Evolutionary conservation across 2,113 vertebrate genomes (phyloP), one percentile per base, ranked within the genome.

Genomic region (Actinemys pallida): DNA sequence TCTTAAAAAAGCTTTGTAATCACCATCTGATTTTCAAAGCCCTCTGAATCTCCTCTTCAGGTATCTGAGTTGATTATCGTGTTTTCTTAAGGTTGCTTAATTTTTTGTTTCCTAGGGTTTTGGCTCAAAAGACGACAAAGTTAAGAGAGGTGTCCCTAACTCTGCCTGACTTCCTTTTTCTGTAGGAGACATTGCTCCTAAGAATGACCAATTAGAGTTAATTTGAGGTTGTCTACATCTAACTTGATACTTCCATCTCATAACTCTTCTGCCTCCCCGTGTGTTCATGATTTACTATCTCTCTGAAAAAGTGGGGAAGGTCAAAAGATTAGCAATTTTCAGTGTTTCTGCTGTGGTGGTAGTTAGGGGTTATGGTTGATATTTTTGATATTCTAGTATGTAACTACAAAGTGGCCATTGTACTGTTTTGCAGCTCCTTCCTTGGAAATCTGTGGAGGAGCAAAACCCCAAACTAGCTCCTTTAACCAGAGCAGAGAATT

Each of bases 261-360:
- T 35, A 45, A 82, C 39, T 57, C 8, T 91, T 86, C 0, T 0
- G 3, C 14, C 9, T 57, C 75, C 16, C 0, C 47, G 11, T 69
- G 22, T 89, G 22, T 84, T 45, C 52, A 8, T 76, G 42, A 65
- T 82, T 2, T 52, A 45, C 22, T 11, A 24, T 25, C 24, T 90
- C 83, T 22, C 24, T 19, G 47, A 47, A 78, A 78, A 78, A 39
- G 19, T 39, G 19, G 65, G 19, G 4, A 39, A 39, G n/a, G 10
- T 72, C 5, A 72, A 39, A 78, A 78, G 24, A 47, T 29, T 45
- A 47, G 39, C 42, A 27, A 25, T 78, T 47, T 47, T 47, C 25
- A 78, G 24, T 47, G 5, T 75, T 10, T 45, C 24, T 76, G 39
- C 42, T 47, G 5, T 47, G n/a, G 13, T 47, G n/a, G 31, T 6